A percentile compares a stretch with the other conserved stretches of the same genome.
Evolutionary conservation across 2,888 invertebrate species (phyloP).

Genomic region (Nymphalis polychloros): DNA sequence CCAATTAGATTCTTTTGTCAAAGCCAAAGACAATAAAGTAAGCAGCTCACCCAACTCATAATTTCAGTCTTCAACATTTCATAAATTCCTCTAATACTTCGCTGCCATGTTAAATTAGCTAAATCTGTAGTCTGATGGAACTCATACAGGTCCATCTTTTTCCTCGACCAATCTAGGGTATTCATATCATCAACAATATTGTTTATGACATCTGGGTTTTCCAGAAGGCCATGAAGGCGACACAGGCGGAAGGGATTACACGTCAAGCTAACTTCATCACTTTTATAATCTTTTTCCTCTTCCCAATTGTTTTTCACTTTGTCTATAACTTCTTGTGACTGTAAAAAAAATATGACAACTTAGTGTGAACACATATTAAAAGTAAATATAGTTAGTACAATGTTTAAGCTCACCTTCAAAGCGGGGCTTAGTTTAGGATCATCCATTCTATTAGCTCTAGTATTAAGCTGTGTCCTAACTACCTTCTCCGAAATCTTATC

Average conservation of each 20-base stretch:
- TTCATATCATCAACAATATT: conserved; percentile 85
- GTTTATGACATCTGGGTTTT: conserved; percentile 79
- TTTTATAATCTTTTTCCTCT: conserved; percentile 60
- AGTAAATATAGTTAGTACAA: neutral
- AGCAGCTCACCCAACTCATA: conserved; percentile 82
- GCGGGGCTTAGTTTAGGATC: conserved; percentile 66
- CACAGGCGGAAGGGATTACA: conserved; percentile 86
- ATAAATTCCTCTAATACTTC: conserved; percentile 84
- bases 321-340: conserved; percentile 68
- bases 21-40: neutral
- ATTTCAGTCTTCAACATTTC: conserved; percentile 84
- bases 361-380: neutral
- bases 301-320: conserved; percentile 74
- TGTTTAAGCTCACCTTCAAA: conserved; percentile 54
- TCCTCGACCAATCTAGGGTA: conserved; percentile 86
- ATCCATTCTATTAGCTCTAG: conserved; percentile 71
- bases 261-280: conserved; percentile 77
- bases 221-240: conserved; percentile 83
- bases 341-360: conserved; percentile 39
- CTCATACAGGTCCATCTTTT: conserved; percentile 93
- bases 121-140: conserved; percentile 91
- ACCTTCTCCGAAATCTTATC: conserved; percentile 54
- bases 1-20: neutral
- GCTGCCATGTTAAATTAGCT: conserved; percentile 77
- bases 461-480: conserved; percentile 59